Evolutionary conservation across 64 coral and sea anemone genomes (phyloP), one percentile per base, ranked within the genome.

Genomic region (Hydrozoanthus tunicans): DNA sequence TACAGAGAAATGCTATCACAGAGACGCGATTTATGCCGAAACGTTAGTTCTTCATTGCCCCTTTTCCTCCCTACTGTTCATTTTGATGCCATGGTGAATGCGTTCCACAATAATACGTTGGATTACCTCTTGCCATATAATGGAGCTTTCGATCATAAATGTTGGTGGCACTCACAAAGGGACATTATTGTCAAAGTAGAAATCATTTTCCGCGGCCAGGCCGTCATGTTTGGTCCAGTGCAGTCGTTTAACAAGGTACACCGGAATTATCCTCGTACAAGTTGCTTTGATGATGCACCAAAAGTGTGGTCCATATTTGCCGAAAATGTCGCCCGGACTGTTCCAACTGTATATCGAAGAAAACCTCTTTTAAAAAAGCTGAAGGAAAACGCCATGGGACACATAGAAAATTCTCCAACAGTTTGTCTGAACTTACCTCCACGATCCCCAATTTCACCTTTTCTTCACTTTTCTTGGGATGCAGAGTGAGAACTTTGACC

Each of bases 111-210:
- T 7, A 55, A 90, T 11, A 56, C 89, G 0, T 8, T 90, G 5
- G 51, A 57, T 17, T 90, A 58, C 51, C 15, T 90, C 24, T 57
- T 90, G 32, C 89, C 89, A 2, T 90, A 90, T 51, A 78, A 26
- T 7, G 26, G 13, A 15, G 79, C 4, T 52, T 58, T 63, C 25
- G 89, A 90, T 12, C 52, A 60, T 1, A 13, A 11, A 52, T 58
- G 43, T 5, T 90, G 89, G 89, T 90, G 89, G 89, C 62, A 90
- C 64, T 58, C 51, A 61, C 89, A 90, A 69, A 69, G 60, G n/a
- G 27, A 57, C 64, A 69, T 71, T 6, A 53, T 70, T 23, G 23
- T 15, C 24, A 69, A 63, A 23, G 65, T 54, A 63, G 84, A 88
- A 88, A 13, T 88, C 13, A 7, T 58, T 63, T 88, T 88, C 23